These are phyloP conservation scores for Eudyptes chrysolophus DNA, from an alignment of 2,113 vertebrate genomes.

Conservation along the genomic window DNA sequence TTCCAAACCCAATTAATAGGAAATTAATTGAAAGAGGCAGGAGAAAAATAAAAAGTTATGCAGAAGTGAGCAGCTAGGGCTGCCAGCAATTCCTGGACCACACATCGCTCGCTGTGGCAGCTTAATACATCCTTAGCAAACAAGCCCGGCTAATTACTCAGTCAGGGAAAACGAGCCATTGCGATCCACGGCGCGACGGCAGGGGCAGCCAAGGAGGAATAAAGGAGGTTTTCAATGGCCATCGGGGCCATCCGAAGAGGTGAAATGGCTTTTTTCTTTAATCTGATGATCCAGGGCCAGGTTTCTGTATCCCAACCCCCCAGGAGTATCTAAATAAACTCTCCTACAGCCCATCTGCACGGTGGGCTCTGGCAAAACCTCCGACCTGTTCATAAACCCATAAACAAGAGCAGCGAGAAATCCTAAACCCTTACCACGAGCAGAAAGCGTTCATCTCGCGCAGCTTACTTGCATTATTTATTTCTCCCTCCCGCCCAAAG, in stretches of 20 bases:
- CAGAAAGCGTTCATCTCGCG: background rate
- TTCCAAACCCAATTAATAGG: conserved; percentile 17
- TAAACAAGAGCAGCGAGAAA: background rate
- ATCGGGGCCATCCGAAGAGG: background rate
- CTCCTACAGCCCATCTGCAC: rapidly evolving
- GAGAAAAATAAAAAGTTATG: background rate
- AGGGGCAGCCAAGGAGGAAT: background rate
- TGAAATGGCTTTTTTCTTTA: background rate
- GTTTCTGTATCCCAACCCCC: background rate
- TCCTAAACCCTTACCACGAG: background rate
- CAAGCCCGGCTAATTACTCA: background rate
- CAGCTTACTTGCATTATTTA: background rate
- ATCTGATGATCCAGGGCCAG: background rate
- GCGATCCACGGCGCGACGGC: rapidly evolving
- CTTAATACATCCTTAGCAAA: background rate
- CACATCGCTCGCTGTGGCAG: background rate
- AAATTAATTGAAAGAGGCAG: conserved; percentile 41
- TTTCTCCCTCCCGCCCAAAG: background rate
- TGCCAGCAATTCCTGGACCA: background rate
- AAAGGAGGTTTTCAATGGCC: background rate
- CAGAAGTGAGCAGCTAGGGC: background rate
- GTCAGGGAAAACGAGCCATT: background rate
- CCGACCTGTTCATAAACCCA: background rate
- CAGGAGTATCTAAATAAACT: background rate
- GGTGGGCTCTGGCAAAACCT: background rate